Percentiles rank a stretch among this genome's conserved stretches.
Evolutionary conservation across 2,797 vertebrate species (phyloP).

Genomic region (Remorina albescens): DNA sequence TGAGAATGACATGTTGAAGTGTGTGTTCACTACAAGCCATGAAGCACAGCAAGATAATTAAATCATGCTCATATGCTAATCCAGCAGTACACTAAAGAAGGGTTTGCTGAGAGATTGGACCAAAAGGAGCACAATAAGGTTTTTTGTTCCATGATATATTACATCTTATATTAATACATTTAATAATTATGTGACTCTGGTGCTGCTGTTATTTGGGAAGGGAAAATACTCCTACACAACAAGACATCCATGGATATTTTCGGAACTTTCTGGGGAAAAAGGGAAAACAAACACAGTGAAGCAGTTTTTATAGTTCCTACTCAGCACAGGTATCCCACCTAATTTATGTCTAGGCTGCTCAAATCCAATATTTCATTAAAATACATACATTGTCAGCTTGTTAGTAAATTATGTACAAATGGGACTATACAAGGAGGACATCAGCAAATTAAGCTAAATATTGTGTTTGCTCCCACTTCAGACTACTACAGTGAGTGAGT

Average conservation of each 20-base stretch:
- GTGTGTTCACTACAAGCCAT: slow-evolving; percentile 36
- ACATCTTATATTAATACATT: background rate
- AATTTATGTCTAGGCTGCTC: too few relatives aligned
- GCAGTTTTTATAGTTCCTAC: background rate
- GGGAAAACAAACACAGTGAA: background rate
- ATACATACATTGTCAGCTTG: background rate
- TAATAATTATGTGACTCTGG: background rate
- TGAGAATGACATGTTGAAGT: slow-evolving; percentile 44
- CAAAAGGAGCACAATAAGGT: background rate
- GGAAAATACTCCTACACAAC: background rate
- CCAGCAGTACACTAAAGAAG: background rate
- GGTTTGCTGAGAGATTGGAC: background rate
- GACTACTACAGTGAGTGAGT: slow-evolving; percentile 1
- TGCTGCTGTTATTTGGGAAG: background rate
- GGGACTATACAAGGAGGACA: background rate
- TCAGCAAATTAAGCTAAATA: too few relatives aligned
- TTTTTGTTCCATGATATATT: background rate
- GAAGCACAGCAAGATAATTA: slow-evolving; percentile 33
- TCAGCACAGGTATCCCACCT: background rate
- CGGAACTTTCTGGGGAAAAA: background rate
- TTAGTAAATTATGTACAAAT: too few relatives aligned
- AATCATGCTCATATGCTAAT: slow-evolving; percentile 20
- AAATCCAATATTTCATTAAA: background rate
- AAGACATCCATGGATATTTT: background rate
- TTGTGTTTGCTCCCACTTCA: background rate